Evolutionary conservation across 1,140 invertebrate species (phyloP), one percentile per base, ranked within the genome.

Genomic region (Theocolax elegans): DNA sequence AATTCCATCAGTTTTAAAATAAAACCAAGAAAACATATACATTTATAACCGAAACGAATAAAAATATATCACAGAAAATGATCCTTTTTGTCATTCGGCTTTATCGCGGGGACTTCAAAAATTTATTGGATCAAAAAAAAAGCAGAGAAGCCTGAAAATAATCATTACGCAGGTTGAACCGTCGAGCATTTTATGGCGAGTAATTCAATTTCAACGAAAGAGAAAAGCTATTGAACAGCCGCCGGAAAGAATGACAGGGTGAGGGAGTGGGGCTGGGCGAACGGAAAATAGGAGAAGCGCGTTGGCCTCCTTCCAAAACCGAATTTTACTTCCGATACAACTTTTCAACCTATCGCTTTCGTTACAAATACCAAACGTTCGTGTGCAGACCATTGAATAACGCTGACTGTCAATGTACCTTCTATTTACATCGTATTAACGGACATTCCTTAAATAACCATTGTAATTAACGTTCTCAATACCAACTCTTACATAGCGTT

Each of bases 291-390:
- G n/a, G n/a, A n/a, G n/a, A n/a, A n/a, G n/a, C n/a, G n/a, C 31
- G 25, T 27, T 68, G 42, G 66, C 44, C 44, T 27, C 21, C 48
- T 46, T 65, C 29, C 48, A 56, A 72, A 31, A 25, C 35, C 27
- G 21, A 69, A 67, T 73, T 70, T 62, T 59, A 72, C 64, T 54
- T 46, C 44, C 31, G 25, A 66, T 66, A 42, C 38, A 44, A 66
- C n/a, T 19, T 42, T 44, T 54, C 31, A 56, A 54, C 0, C 19
- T 54, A 53, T 58, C n/a, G 35, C 29, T 53, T 40, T 46, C 13
- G 13, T n/a, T 29, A 46, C n/a, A 46, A 29, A 48, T 29, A 27
- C 42, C n/a, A n/a, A n/a, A n/a, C n/a, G n/a, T n/a, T n/a, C n/a
- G n/a, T n/a, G n/a, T n/a, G n/a, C 17, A 21, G 46, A 19, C 7